Evolutionary conservation across 1,140 invertebrate genomes (phyloP).

Genomic region (Leptopilina boulardi): DNA sequence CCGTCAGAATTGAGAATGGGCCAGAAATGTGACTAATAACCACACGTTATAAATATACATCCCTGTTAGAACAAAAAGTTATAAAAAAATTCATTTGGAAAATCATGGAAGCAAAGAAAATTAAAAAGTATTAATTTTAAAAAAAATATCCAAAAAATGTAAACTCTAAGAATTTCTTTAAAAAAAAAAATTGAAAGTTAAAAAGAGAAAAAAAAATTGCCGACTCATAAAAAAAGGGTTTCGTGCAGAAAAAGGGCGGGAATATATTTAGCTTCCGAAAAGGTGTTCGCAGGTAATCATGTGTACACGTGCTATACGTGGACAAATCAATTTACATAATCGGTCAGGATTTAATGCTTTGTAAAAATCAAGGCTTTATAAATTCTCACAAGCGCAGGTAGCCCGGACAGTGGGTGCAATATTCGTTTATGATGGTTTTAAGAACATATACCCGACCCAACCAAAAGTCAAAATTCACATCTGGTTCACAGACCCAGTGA

Average conservation of each 20-base stretch:
- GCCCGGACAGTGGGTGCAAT: background rate
- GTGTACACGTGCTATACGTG: slow-evolving; percentile 36
- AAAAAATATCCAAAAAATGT: too few relatives aligned
- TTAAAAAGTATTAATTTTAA: too few relatives aligned
- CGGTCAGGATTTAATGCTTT: slow-evolving; percentile 32
- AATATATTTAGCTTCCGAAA: slow-evolving; percentile 2
- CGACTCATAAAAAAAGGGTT: background rate
- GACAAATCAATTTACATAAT: slow-evolving; percentile 39
- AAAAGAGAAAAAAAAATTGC: background rate
- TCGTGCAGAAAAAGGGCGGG: slow-evolving; percentile 23
- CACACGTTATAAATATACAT: slow-evolving; percentile 5
- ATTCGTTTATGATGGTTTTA: background rate
- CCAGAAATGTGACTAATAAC: slow-evolving; percentile 7
- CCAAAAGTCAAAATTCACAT: slow-evolving; percentile 49
- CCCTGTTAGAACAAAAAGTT: background rate
- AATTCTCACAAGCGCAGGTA: too few relatives aligned
- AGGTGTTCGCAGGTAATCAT: slow-evolving; percentile 27
- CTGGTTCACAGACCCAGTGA: slow-evolving; percentile 60
- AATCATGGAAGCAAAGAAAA: too few relatives aligned
- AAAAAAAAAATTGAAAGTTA: too few relatives aligned
- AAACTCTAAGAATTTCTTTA: too few relatives aligned
- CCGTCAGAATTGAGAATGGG: slow-evolving; percentile 22
- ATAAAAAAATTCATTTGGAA: background rate
- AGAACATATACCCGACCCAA: background rate
- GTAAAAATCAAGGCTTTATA: slow-evolving; percentile 33